Evolutionary conservation across 2,797 vertebrate species (phyloP).

Genomic region (Liasis olivaceus): DNA sequence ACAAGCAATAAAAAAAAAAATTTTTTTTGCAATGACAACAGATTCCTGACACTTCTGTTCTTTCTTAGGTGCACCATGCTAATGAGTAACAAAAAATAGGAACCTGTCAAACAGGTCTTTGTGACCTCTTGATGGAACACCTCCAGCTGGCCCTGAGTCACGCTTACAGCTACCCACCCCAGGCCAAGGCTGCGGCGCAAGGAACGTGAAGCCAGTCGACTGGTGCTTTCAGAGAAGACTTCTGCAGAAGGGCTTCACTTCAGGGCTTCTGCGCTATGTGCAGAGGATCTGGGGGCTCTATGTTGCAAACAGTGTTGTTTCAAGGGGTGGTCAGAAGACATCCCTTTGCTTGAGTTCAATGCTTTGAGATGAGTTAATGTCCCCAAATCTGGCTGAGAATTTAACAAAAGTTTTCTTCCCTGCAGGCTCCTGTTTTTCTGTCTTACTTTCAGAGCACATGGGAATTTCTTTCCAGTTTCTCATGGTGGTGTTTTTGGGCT

Average conservation of each 20-base stretch:
- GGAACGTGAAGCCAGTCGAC: neutral
- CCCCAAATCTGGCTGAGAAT: neutral
- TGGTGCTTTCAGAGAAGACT: neutral
- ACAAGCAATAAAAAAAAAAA: neutral
- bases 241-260: too few relatives aligned
- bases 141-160: slow-evolving; percentile 19
- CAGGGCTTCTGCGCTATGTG: neutral
- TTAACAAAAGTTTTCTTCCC: neutral
- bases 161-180: neutral
- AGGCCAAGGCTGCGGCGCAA: neutral
- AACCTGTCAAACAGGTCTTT: slow-evolving; percentile 33
- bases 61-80: neutral
- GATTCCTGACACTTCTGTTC: neutral
- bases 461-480: neutral
- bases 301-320: neutral
- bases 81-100: slow-evolving; percentile 2
- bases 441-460: neutral
- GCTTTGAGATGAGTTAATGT: neutral
- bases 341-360: neutral
- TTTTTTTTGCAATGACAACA: neutral
- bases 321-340: neutral
- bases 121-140: neutral
- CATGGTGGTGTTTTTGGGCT: neutral
- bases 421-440: neutral
- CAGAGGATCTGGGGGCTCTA: neutral